A percentile compares a stretch with the other conserved stretches of the same genome.
Conservation (phyloP, 2,888 invertebrate genomes). For the Spialia ferax region DNA sequence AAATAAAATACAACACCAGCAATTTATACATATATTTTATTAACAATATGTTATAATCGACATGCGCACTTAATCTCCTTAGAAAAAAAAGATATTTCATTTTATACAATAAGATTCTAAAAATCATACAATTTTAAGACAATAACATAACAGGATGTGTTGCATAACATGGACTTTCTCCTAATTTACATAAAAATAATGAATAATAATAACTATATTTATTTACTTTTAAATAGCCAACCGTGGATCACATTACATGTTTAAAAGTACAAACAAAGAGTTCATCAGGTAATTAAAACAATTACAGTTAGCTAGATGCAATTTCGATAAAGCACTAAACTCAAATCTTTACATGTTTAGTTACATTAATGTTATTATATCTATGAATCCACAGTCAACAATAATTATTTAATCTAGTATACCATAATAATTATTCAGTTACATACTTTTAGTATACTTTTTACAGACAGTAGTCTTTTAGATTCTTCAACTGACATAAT, state of each 20-base stretch:
- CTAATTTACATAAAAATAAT: constrained; percentile 53
- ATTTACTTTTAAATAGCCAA: constrained; percentile 36
- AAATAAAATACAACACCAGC: constrained; percentile 61
- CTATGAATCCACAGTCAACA: constrained; percentile 49
- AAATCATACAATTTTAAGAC: constrained; percentile 51
- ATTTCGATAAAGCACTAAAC: constrained; percentile 30
- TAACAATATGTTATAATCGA: constrained; percentile 85
- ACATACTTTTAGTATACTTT: constrained; percentile 69
- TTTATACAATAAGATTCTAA: constrained; percentile 71
- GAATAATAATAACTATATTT: constrained; percentile 44
- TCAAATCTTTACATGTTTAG: constrained; percentile 20
- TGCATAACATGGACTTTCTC: constrained; percentile 55
- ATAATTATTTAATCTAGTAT: constrained; percentile 59
- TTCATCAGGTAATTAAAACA: constrained; percentile 14
- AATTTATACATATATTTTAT: constrained; percentile 86
- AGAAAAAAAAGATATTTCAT: constrained; percentile 67
- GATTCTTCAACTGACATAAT: constrained; percentile 39
- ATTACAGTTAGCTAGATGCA: constrained; percentile 10
- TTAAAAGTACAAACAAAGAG: constrained; percentile 6
- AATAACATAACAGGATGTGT: constrained; percentile 51
- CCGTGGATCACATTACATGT: constrained; percentile 31
- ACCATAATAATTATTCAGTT: constrained; percentile 60
- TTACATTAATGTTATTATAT: constrained; percentile 19
- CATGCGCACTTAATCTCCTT: constrained; percentile 80
- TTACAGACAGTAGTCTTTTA: constrained; percentile 67